Evolutionary conservation across 2,113 vertebrate species (phyloP).

Genomic region (Caranx ignobilis): DNA sequence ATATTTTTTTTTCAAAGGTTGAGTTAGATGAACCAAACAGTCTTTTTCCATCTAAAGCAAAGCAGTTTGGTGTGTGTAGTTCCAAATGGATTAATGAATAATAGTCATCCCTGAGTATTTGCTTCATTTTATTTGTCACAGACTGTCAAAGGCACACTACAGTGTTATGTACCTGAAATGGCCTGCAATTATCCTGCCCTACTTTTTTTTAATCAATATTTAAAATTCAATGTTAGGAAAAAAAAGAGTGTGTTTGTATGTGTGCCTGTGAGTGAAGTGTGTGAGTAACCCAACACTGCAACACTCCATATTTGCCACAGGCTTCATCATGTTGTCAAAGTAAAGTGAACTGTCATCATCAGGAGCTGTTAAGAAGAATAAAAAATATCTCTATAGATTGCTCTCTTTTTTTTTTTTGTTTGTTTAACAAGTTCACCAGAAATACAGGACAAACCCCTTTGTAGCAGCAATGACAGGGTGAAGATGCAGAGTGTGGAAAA

Average conservation of each 20-base stretch:
- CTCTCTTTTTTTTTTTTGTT: conserved; percentile 25
- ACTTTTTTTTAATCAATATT: conserved; percentile 17
- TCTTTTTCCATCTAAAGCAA: conserved; percentile 2
- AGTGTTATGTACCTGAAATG: conserved; percentile 14
- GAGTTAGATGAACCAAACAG: not conserved
- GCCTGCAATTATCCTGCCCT: conserved; percentile 6
- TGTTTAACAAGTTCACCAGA: conserved; percentile 17
- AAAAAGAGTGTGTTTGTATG: not conserved
- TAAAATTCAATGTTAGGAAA: conserved; percentile 9
- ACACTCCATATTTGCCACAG: conserved; percentile 25
- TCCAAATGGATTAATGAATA: conserved; percentile 54
- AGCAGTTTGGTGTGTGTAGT: not conserved
- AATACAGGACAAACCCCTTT: conserved; percentile 18
- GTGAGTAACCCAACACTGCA: not conserved
- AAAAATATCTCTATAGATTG: conserved; percentile 2
- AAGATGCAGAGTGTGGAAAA: conserved; percentile 9
- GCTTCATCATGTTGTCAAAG: conserved; percentile 34
- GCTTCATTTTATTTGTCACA: conserved; percentile 42
- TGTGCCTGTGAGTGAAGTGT: not conserved
- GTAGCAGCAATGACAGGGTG: not conserved
- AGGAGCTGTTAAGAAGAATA: conserved; percentile 22
- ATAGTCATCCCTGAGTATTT: conserved; percentile 32
- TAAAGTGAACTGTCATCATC: conserved; percentile 44
- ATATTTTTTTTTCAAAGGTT: conserved; percentile 22
- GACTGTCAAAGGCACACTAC: conserved; percentile 1